Percentiles rank a stretch among this genome's conserved stretches.
phyloP scores from a whole-genome alignment of 2,888 invertebrate species.

The Nemoura dubitans region DNA sequence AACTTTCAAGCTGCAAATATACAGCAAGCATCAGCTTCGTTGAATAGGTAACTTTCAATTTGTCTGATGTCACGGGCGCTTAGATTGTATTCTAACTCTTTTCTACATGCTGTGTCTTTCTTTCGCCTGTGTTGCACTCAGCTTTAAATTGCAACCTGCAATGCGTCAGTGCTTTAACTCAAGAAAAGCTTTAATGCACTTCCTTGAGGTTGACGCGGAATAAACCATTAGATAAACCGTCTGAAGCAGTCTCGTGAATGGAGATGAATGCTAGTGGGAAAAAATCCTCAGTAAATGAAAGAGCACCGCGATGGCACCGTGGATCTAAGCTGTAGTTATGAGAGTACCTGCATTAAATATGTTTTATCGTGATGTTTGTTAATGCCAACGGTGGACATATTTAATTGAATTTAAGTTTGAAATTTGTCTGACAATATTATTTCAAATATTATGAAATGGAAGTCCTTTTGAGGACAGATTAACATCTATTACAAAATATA shows the following conservation, averaged over 20 bases:
- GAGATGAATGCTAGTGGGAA: background rate
- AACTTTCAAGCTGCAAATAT: background rate
- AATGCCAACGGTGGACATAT: too few relatives aligned
- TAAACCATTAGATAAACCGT: background rate
- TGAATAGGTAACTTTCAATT: constrained; percentile 23
- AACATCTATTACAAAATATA: background rate
- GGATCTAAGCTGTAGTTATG: background rate
- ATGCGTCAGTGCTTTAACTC: background rate
- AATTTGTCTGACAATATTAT: too few relatives aligned
- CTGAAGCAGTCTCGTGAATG: background rate
- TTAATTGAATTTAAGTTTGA: too few relatives aligned
- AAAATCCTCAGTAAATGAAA: background rate
- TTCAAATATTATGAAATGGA: too few relatives aligned
- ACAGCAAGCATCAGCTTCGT: background rate
- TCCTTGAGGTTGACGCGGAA: background rate
- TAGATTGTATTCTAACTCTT: background rate
- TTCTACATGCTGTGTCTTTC: background rate
- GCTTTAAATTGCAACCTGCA: background rate
- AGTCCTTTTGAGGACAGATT: too few relatives aligned
- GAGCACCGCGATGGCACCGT: background rate
- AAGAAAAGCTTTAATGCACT: constrained; percentile 3
- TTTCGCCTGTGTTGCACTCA: background rate
- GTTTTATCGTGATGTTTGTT: background rate
- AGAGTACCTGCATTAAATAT: background rate
- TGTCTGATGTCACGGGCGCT: background rate